Evolutionary conservation across 2,888 invertebrate species (phyloP).

Genomic region (Biston stratarius): DNA sequence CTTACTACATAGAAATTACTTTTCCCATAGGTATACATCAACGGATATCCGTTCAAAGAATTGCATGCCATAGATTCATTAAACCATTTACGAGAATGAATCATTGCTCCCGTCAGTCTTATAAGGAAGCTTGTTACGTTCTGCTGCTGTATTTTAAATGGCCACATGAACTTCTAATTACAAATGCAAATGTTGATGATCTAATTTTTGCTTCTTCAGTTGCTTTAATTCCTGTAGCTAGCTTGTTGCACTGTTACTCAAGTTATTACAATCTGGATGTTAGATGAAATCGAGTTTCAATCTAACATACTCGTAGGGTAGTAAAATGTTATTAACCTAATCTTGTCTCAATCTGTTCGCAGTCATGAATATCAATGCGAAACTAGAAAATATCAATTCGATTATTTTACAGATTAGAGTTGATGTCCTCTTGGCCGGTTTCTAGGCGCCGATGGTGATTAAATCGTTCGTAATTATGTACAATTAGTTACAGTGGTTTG

Average conservation of each 20-base stretch:
- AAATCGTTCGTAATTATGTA: conserved; percentile 34
- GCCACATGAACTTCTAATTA: conserved; percentile 17
- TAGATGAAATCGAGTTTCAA: conserved; percentile 18
- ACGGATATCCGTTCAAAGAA: conserved; percentile 26
- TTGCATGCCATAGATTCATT: conserved; percentile 20
- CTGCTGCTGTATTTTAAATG: conserved; percentile 23
- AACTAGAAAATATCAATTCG: conserved; percentile 14
- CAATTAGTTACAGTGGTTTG: conserved; percentile 41
- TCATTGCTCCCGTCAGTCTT: conserved; percentile 18
- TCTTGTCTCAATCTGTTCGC: conserved; percentile 17
- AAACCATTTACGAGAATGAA: conserved; percentile 25
- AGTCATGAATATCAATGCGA: conserved; percentile 25
- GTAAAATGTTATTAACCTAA: conserved; percentile 25
- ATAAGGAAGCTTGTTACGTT: conserved; percentile 24
- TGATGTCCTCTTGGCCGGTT: conserved; percentile 19
- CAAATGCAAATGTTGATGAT: conserved; percentile 22
- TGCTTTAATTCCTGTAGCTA: conserved; percentile 1
- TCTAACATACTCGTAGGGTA: conserved; percentile 1
- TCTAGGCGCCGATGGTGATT: conserved; percentile 31
- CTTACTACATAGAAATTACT: conserved; percentile 2
- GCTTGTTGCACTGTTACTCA: conserved; percentile 5
- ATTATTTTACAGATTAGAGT: conserved; percentile 15
- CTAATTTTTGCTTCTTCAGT: not conserved
- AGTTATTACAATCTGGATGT: not conserved
- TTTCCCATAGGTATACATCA: conserved; percentile 19